phyloP scores from a whole-genome alignment of 1,140 invertebrate species.

The Drosophila persimilis region DNA sequence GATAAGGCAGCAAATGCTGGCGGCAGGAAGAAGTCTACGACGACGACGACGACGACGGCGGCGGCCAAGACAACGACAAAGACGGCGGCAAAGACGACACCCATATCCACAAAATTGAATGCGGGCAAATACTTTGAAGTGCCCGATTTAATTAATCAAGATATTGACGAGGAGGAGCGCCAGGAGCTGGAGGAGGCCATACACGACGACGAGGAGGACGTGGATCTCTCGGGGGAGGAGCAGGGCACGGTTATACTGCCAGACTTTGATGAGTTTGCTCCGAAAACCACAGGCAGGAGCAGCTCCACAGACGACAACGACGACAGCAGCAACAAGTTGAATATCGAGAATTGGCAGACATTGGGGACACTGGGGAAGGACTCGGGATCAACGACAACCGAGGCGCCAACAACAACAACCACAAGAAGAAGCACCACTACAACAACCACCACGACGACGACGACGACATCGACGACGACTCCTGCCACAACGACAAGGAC shows the following conservation, averaged over 20 bases:
- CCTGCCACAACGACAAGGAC: constrained; percentile 31
- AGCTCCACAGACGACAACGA: not conserved
- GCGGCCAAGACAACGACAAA: constrained; percentile 61
- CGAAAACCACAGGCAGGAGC: constrained; percentile 15
- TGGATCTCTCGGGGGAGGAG: constrained; percentile 9
- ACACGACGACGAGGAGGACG: constrained; percentile 30
- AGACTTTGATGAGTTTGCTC: constrained; percentile 49
- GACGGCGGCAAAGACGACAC: constrained; percentile 32
- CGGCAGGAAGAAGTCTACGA: constrained; percentile 41
- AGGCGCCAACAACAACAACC: constrained; percentile 19
- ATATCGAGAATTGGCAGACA: constrained; percentile 62
- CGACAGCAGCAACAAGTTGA: constrained; percentile 33
- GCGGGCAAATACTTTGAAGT: constrained; percentile 74
- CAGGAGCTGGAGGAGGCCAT: constrained; percentile 41
- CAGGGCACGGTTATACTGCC: constrained; percentile 43
- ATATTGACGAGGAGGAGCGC: constrained; percentile 64
- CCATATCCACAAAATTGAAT: constrained; percentile 22
- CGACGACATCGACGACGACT: constrained; percentile 17
- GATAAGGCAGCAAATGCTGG: constrained; percentile 40
- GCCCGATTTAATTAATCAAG: constrained; percentile 81
- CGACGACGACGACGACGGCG: not conserved
- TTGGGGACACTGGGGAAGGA: constrained; percentile 61
- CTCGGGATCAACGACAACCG: constrained; percentile 7
- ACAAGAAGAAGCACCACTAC: constrained; percentile 27
- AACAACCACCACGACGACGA: constrained; percentile 33